Evolutionary conservation across 2,888 invertebrate genomes (phyloP).

Genomic region (Apotomis capreana): DNA sequence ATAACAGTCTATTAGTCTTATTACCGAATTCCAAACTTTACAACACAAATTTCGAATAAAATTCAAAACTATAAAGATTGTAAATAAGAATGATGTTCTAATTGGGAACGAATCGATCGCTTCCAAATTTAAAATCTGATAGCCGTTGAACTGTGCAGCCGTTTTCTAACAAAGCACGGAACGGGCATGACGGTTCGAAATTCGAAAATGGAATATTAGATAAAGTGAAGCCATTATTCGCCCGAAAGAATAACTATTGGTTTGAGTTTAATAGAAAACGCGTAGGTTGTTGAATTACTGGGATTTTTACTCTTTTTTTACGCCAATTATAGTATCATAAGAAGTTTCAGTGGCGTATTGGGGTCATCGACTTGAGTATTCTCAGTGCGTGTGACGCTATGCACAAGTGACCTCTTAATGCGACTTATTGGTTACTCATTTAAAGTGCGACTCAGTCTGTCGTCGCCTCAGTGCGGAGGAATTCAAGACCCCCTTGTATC

Average conservation of each 20-base stretch:
- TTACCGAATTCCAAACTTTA: slow-evolving; percentile 35
- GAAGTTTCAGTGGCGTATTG: slow-evolving; percentile 70
- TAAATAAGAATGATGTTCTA: slow-evolving; percentile 40
- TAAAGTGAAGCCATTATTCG: slow-evolving; percentile 78
- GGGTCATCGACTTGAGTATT: slow-evolving; percentile 77
- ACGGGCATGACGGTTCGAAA: slow-evolving; percentile 82
- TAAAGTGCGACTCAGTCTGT: slow-evolving; percentile 62
- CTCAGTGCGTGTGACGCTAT: slow-evolving; percentile 69
- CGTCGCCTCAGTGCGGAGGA: slow-evolving; percentile 49
- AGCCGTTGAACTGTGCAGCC: slow-evolving; percentile 62
- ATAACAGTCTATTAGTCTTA: slow-evolving; percentile 40
- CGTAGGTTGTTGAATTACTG: slow-evolving; percentile 32
- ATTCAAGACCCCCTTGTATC: slow-evolving; percentile 41
- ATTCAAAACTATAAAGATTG: slow-evolving; percentile 35
- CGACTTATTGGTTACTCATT: slow-evolving; percentile 80
- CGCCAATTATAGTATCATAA: slow-evolving; percentile 59
- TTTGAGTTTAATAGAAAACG: slow-evolving; percentile 48
- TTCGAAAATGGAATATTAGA: slow-evolving; percentile 81
- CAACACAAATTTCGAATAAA: slow-evolving; percentile 18
- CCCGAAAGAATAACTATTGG: slow-evolving; percentile 72
- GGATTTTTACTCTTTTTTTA: slow-evolving; percentile 16
- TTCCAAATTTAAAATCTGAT: slow-evolving; percentile 81
- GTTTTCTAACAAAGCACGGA: slow-evolving; percentile 76
- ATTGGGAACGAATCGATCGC: slow-evolving; percentile 64
- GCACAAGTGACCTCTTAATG: slow-evolving; percentile 79